phyloP scores from a whole-genome alignment of 2,797 vertebrate genomes.

The Micrastur ruficollis region DNA sequence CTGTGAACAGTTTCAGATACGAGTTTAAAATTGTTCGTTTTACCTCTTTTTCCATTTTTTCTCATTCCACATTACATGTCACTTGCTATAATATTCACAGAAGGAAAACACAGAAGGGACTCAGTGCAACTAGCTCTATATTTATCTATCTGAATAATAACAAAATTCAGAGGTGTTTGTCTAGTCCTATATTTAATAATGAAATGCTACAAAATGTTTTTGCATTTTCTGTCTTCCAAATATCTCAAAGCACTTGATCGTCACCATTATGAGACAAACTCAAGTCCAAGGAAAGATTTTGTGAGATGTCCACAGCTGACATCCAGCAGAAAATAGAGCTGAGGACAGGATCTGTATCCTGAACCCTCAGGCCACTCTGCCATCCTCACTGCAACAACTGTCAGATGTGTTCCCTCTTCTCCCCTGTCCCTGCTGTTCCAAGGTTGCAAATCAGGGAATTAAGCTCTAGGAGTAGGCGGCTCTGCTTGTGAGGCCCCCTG shows the following conservation, averaged over 20 bases:
- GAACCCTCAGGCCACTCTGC: constrained; percentile 14
- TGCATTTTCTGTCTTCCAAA: neutral
- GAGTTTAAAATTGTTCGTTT: neutral
- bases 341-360: neutral
- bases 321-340: neutral
- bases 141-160: constrained; percentile 56
- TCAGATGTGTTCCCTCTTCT: neutral
- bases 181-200: constrained; percentile 38
- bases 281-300: neutral
- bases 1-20: neutral
- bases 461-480: constrained; percentile 31
- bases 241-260: neutral
- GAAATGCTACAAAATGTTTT: neutral
- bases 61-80: neutral
- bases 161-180: constrained; percentile 43
- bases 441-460: constrained; percentile 57
- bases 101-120: constrained; percentile 39
- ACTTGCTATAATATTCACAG: constrained; percentile 43
- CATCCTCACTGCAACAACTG: constrained; percentile 11
- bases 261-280: neutral
- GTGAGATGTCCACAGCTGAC: neutral
- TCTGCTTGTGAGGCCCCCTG: constrained; percentile 37
- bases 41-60: neutral
- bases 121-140: constrained; percentile 25
- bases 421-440: constrained; percentile 27